Evolutionary conservation across 2,888 invertebrate genomes (phyloP), one percentile per base, ranked within the genome.

Genomic region (Ornithoptera priamus): DNA sequence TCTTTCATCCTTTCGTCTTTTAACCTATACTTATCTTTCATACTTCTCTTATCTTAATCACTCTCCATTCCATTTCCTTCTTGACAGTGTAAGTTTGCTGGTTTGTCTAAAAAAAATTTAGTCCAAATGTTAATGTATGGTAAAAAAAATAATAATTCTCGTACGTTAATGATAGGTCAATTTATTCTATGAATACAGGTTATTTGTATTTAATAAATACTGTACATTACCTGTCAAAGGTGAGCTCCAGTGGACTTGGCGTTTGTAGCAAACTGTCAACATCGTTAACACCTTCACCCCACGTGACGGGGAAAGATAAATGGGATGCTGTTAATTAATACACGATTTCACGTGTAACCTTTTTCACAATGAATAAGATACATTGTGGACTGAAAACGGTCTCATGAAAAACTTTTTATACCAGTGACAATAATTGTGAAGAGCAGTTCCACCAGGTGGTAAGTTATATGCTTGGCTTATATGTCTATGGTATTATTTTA

Each of bases 251-350:
- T 68, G 68, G 60, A 56, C 42, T 57, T 36, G 36, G 63, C 20
- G 39, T 30, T 50, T 36, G 61, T 62, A 63, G 64, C 65, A 65
- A 46, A 62, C 18, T 65, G 56, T 65, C 65, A 42, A 69, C 65
- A 65, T 65, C 69, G 57, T 65, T 69, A 62, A 62, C 65, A 69
- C 56, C 62, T 69, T 22, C 56, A 18, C 36, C 4, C 53, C 56
- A n/a, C 17, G 57, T 65, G 65, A 69, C 65, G 42, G 56, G n/a
- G 50, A 59, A 53, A 69, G 69, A 65, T 56, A 68, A 68, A 63
- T 60, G 57, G 36, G n/a, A 6, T 20, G 10, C 42, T 22, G 56
- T 69, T 57, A 69, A 69, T 65, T 61, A 62, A 61, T 65, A 64
- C 57, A 36, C 20, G 60, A 22, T 68, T 58, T 57, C 24, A 24